Evolutionary conservation across 2,888 invertebrate species (phyloP).

Genomic region (Parnassius glacialis): DNA sequence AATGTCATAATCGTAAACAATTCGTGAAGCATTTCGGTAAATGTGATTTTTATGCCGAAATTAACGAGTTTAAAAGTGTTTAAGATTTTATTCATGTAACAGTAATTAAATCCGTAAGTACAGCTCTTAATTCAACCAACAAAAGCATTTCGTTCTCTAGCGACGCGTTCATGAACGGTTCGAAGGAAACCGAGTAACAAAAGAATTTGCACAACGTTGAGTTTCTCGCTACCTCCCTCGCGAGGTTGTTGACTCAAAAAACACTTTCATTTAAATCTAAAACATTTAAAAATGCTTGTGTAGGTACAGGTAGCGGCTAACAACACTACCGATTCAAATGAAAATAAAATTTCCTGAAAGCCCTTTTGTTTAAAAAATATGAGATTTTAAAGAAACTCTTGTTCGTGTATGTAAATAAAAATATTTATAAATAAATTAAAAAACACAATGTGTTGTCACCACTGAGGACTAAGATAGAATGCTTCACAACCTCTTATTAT

Average conservation of each 20-base stretch:
- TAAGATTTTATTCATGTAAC: constrained; percentile 12
- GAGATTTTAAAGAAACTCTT: too few relatives aligned
- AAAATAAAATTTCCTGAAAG: too few relatives aligned
- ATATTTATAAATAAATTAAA: too few relatives aligned
- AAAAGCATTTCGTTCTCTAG: constrained; percentile 22
- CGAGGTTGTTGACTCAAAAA: constrained; percentile 13
- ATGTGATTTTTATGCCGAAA: too few relatives aligned
- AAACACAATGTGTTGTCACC: too few relatives aligned
- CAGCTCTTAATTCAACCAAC: constrained; percentile 23
- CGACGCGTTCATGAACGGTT: constrained; percentile 39
- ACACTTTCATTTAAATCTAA: constrained; percentile 17
- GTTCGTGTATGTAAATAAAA: too few relatives aligned
- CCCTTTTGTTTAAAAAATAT: too few relatives aligned
- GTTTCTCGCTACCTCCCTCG: constrained; percentile 30
- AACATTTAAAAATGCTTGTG: constrained; percentile 5
- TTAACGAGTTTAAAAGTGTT: neutral
- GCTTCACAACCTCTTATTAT: too few relatives aligned
- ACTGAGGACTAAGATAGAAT: too few relatives aligned
- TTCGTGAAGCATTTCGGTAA: too few relatives aligned
- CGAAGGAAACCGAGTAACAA: constrained; percentile 37
- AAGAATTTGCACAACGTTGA: constrained; percentile 38
- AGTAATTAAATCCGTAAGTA: constrained; percentile 21
- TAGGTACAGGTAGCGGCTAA: neutral
- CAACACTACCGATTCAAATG: too few relatives aligned
- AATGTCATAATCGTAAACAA: too few relatives aligned